Conservation (phyloP, 2,797 vertebrate species). For the Poeciliopsis paucimaculata region DNA sequence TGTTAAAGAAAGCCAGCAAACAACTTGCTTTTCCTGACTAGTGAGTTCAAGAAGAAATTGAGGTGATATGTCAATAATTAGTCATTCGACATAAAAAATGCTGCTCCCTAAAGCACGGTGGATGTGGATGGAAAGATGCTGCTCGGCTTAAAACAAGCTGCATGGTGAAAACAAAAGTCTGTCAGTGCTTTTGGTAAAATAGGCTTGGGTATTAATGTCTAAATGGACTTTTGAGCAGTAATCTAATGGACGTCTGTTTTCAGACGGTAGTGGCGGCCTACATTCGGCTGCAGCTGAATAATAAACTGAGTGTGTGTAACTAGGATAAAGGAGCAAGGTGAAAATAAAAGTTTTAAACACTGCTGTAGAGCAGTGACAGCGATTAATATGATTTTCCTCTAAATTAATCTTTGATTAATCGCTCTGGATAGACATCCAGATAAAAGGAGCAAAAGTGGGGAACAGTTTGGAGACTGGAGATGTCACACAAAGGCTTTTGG, state of each 20-base stretch:
- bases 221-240: slow-evolving; percentile 70
- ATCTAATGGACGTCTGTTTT: slow-evolving; percentile 71
- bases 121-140: slow-evolving; percentile 49
- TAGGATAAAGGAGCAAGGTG: not conserved
- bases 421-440: not conserved
- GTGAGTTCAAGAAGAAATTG: slow-evolving; percentile 35
- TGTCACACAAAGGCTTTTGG: not conserved
- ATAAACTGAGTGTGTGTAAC: slow-evolving; percentile 19
- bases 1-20: slow-evolving; percentile 41
- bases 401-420: not conserved
- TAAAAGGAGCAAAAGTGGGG: not conserved
- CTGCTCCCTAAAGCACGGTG: slow-evolving; percentile 25
- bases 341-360: slow-evolving; percentile 1
- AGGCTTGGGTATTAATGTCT: slow-evolving; percentile 71
- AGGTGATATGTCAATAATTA: slow-evolving; percentile 40
- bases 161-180: slow-evolving; percentile 50
- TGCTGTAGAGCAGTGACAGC: not conserved
- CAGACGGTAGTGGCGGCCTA: slow-evolving; percentile 52
- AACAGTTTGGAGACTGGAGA: not conserved
- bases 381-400: not conserved
- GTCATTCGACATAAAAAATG: slow-evolving; percentile 49
- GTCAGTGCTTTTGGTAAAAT: slow-evolving; percentile 50
- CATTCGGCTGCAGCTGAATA: slow-evolving; percentile 36
- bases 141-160: slow-evolving; percentile 41
- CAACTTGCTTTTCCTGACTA: slow-evolving; percentile 39